phyloP scores from a whole-genome alignment of 2,113 vertebrate species.

The Laterallus jamaicensis region DNA sequence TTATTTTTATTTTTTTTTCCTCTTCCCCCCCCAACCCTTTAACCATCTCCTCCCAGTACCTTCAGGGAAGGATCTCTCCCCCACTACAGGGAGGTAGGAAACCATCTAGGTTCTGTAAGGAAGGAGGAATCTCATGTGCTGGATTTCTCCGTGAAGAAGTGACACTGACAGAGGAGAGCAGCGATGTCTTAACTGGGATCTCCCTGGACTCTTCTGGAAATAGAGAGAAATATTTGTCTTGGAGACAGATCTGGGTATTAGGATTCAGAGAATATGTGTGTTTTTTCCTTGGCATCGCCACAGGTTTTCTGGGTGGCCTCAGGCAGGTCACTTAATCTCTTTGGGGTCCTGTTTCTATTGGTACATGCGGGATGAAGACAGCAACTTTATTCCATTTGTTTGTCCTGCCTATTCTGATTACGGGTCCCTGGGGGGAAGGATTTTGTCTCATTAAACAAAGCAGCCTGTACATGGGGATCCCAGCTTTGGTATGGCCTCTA shows the following conservation, averaged over 20 bases:
- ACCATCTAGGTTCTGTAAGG: neutral
- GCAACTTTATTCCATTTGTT: slow-evolving; percentile 12
- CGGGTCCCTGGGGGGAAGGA: slow-evolving; percentile 9
- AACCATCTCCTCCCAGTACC: neutral
- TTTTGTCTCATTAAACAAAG: slow-evolving; percentile 41
- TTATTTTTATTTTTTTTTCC: neutral
- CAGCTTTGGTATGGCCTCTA: slow-evolving; percentile 29
- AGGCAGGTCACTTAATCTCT: slow-evolving; percentile 35
- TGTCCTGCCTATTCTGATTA: slow-evolving; percentile 42
- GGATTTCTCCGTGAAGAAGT: neutral
- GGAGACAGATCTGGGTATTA: neutral
- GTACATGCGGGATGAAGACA: neutral
- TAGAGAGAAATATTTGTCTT: neutral
- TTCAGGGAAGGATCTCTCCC: neutral
- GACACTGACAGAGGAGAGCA: neutral
- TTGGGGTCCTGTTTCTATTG: neutral
- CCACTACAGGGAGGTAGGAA: neutral
- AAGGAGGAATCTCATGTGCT: neutral
- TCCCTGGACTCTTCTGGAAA: neutral
- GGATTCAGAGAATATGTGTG: neutral
- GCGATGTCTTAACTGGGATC: neutral
- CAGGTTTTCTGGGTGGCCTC: slow-evolving; percentile 31
- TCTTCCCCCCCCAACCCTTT: neutral
- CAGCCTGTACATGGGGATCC: slow-evolving; percentile 6
- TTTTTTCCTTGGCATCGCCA: neutral